Conservation (phyloP, 2,888 invertebrate genomes). For the Sipha maydis region DNA sequence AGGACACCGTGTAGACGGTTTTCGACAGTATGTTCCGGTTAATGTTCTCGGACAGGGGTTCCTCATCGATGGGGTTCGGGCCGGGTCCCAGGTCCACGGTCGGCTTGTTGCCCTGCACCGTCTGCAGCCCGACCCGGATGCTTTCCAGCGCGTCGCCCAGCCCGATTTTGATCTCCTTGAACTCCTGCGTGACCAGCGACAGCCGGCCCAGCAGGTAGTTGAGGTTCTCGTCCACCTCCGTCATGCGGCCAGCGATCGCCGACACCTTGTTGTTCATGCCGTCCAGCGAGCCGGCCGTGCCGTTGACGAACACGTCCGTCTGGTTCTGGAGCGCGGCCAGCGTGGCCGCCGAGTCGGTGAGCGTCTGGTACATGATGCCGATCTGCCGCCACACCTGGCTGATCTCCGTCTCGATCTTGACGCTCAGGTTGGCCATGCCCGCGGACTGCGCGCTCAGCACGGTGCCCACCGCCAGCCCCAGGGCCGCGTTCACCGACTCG, state of each 20-base stretch:
- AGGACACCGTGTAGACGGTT: conserved; percentile 52
- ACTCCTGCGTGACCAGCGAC: conserved; percentile 85
- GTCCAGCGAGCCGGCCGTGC: conserved; percentile 79
- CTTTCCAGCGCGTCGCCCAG: conserved; percentile 79
- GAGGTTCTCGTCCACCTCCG: conserved; percentile 82
- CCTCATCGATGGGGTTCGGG: conserved; percentile 68
- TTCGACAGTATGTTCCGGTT: conserved; percentile 65
- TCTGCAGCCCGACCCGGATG: conserved; percentile 75
- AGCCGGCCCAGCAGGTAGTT: conserved; percentile 84
- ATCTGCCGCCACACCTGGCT: conserved; percentile 91
- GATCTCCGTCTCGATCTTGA: conserved; percentile 82
- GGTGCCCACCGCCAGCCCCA: conserved; percentile 77
- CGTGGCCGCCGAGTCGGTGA: conserved; percentile 79
- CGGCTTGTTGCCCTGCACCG: conserved; percentile 72
- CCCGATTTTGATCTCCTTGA: conserved; percentile 81
- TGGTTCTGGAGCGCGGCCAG: conserved; percentile 82
- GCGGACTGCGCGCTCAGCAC: conserved; percentile 79
- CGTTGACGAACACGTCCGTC: conserved; percentile 83
- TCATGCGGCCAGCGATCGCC: conserved; percentile 80
- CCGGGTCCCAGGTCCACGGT: conserved; percentile 67
- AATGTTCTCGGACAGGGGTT: conserved; percentile 66
- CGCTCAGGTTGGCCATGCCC: conserved; percentile 78
- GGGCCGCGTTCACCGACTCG: conserved; percentile 75
- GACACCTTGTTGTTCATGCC: conserved; percentile 69
- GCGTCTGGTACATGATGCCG: conserved; percentile 86